Percentiles rank a stretch among this genome's conserved stretches.
Conservation (phyloP, 2,113 vertebrate species). For the Bujurquina vittata region DNA sequence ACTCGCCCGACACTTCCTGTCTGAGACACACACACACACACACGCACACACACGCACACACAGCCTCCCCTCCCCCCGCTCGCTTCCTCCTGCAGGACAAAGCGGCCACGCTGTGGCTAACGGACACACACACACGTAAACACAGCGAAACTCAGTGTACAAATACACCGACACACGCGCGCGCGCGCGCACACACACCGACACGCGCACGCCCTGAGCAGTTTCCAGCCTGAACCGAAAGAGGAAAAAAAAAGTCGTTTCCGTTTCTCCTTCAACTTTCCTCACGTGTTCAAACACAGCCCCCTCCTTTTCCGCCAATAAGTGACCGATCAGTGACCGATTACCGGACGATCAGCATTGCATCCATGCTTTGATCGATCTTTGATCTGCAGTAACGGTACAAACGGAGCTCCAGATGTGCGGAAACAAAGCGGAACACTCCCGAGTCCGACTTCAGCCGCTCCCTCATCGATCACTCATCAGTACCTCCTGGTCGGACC, state of each 20-base stretch:
- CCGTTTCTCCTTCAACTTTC: slow-evolving; percentile 17
- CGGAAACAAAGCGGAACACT: slow-evolving; percentile 40
- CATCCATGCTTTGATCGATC: not conserved
- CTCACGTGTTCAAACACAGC: not conserved
- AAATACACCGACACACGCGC: not conserved
- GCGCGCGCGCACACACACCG: not conserved
- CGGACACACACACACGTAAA: slow-evolving; percentile 30
- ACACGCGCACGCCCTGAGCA: not conserved
- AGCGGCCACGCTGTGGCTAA: slow-evolving; percentile 72
- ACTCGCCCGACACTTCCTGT: slow-evolving; percentile 43
- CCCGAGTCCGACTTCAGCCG: not conserved
- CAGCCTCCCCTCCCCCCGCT: slow-evolving; percentile 61
- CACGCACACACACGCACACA: not conserved
- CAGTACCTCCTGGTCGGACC: not conserved
- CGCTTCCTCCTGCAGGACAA: slow-evolving; percentile 74
- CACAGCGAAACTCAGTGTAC: not conserved
- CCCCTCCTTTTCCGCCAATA: not conserved
- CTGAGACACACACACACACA: not conserved
- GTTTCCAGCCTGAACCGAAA: not conserved
- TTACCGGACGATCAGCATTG: not conserved
- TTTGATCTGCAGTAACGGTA: slow-evolving; percentile 8
- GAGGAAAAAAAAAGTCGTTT: slow-evolving; percentile 37
- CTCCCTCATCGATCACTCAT: not conserved
- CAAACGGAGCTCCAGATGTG: slow-evolving; percentile 23
- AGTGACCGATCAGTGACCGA: not conserved